Base-by-base conservation (phyloP, 2,797 vertebrate species). In the Poecilia gillii region DNA sequence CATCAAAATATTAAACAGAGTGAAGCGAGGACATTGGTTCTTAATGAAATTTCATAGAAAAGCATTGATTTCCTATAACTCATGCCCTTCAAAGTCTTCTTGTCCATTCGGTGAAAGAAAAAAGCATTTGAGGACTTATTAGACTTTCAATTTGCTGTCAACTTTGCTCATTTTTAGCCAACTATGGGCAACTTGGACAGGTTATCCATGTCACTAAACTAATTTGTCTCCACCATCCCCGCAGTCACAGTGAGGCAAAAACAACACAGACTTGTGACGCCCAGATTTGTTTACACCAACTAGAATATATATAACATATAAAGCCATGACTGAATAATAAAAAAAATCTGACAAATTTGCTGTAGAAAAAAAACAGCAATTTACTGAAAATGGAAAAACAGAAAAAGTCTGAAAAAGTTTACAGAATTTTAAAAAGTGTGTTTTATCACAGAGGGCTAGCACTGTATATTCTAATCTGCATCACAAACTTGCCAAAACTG, bases 11-110 rank as follows among this genome's bases (percentile, higher is more conserved):
- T 97, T 97, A 96, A 97, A 97, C 95, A 95, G 95, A 96, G 95
- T 89, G 95, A 97, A 96, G 94, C 93, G 92, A 95, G 95, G 96
- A 96, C 96, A 96, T 92, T 90, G 95, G 94, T 92, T 93, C 95
- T 94, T 97, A 97, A 98, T 97, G 96, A 97, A 97, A 98, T 98
- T 97, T 97, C 96, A 98, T 97, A 97, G 95, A 94, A 94, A 95
- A 90, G 76, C 95, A 99, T 97, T 96, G 98, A 98, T 98, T 98
- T 97, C 97, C 97, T 96, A 97, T 98, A 97, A 97, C 95, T 96
- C 95, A 94, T 96, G 96, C 95, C 93, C 95, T 95, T 96, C 96
- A 97, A 97, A 96, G 96, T 96, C 96, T 92, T 93, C 95, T 95
- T 95, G 95, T 97, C 96, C 94, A 94, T 94, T 93, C 88, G 94